These are phyloP conservation scores for Pachypeltis micranthus DNA, from an alignment of 1,140 invertebrate genomes.

Conservation along the genomic window DNA sequence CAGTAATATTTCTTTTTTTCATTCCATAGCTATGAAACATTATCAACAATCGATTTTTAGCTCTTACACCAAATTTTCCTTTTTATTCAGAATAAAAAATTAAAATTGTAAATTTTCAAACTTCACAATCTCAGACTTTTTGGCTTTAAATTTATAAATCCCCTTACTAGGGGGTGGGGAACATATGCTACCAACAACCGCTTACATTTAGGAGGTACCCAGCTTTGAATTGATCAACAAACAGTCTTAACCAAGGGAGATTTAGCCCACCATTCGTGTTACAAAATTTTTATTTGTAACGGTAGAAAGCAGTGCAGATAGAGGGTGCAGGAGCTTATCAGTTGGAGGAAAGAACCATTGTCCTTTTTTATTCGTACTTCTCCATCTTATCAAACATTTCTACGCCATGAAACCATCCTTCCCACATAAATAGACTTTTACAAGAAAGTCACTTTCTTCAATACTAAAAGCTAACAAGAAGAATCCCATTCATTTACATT, in stretches of 20 bases:
- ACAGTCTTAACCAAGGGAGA: constrained; percentile 16
- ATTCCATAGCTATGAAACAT: neutral
- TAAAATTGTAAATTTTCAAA: constrained; percentile 25
- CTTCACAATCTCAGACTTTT: constrained; percentile 27
- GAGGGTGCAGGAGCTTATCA: neutral
- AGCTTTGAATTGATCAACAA: neutral
- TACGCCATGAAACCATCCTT: no score
- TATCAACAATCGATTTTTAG: constrained; percentile 8
- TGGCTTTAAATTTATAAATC: constrained; percentile 20
- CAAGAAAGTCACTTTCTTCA: neutral
- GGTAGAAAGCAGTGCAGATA: neutral
- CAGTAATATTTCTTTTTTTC: neutral
- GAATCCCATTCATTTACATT: neutral
- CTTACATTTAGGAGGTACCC: neutral
- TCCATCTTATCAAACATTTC: neutral
- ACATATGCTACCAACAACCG: constrained; percentile 17
- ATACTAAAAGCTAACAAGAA: neutral
- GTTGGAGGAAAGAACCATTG: neutral
- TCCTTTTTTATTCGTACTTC: neutral
- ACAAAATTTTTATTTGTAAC: neutral
- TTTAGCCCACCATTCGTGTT: neutral
- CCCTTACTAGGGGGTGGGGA: constrained; percentile 1
- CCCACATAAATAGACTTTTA: no score
- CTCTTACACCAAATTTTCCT: neutral
- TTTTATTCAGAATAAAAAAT: constrained; percentile 23